Percentiles rank a stretch among this genome's conserved stretches.
Conservation (phyloP, 2,888 invertebrate genomes). For the Nyleta sp. region DNA sequence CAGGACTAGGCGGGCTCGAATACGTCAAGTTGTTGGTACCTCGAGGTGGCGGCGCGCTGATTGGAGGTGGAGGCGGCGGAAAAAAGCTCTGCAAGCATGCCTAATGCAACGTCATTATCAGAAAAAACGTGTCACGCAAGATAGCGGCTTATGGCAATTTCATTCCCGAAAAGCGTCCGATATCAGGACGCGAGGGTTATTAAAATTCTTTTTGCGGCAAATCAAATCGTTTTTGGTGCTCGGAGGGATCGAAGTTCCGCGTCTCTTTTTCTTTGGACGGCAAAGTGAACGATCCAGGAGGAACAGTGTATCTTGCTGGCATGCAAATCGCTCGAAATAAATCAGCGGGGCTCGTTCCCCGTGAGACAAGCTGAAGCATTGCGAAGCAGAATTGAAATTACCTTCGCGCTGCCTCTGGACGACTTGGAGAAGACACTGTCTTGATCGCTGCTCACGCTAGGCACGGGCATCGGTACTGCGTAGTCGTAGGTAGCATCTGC, state of each 20-base stretch:
- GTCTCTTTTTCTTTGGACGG: no score
- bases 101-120: constrained; percentile 68
- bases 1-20: constrained; percentile 81
- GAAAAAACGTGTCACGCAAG: constrained; percentile 45
- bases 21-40: constrained; percentile 80
- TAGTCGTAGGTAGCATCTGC: constrained; percentile 82
- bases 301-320: constrained; percentile 47
- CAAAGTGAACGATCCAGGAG: constrained; percentile 34
- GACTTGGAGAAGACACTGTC: constrained; percentile 82
- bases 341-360: constrained; percentile 46
- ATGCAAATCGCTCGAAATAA: constrained; percentile 63
- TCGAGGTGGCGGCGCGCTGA: constrained; percentile 79
- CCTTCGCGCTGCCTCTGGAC: constrained; percentile 81
- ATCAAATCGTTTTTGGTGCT: no score
- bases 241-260: no score
- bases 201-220: no score
- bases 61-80: constrained; percentile 81
- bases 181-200: no score
- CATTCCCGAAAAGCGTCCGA: not conserved
- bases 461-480: constrained; percentile 80
- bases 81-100: constrained; percentile 82
- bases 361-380: constrained; percentile 54
- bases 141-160: constrained; percentile 32
- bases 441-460: constrained; percentile 81
- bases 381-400: constrained; percentile 68